Evolutionary conservation across 2,888 invertebrate genomes (phyloP), one percentile per base, ranked within the genome.

Genomic region (Eubasilissa splendida): DNA sequence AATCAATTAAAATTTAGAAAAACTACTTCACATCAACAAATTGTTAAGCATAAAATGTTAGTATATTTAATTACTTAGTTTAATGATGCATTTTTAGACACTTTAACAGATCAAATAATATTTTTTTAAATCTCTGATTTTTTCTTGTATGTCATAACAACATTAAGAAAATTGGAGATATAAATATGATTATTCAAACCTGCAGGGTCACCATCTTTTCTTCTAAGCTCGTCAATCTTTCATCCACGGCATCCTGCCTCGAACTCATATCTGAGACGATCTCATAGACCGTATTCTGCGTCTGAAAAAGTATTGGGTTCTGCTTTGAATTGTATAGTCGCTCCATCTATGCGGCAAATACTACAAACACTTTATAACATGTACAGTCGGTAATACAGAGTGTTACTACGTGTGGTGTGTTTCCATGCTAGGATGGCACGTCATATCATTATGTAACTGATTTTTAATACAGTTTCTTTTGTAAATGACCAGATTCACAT

Each of bases 181-280:
- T 42, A 42, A 5, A 42, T 42, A 42, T 42, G 7, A 42, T 42
- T 42, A 42, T 5, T 42, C 42, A 42, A 87, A 95, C 92, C 91
- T 97, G 97, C 86, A 98, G 90, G 83, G 94, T 91, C 84, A 93
- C 93, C 86, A 99, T 90, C 90, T 97, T 97, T 87, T 97, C 97
- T 91, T 99, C 99, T 88, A 99, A 93, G 86, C 95, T 95, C 85
- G 95, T 94, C 86, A 99, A 92, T 86, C 98, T 94, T 89, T 98
- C 97, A 89, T 99, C 99, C 85, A 99, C 93, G 76, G 94, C 93
- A 88, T 97, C 97, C 89, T 99, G 98, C 77, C 98, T 94, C 82
- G 95, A 94, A 87, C 97, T 97, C 96, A 99, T 97, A 86, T 99
- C 99, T 79, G 98, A 97, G 84, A 99, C 98, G 86, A 99, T 96